Base-by-base conservation (phyloP, 2,113 vertebrate species). In the Craseonycteris thonglongyai region DNA sequence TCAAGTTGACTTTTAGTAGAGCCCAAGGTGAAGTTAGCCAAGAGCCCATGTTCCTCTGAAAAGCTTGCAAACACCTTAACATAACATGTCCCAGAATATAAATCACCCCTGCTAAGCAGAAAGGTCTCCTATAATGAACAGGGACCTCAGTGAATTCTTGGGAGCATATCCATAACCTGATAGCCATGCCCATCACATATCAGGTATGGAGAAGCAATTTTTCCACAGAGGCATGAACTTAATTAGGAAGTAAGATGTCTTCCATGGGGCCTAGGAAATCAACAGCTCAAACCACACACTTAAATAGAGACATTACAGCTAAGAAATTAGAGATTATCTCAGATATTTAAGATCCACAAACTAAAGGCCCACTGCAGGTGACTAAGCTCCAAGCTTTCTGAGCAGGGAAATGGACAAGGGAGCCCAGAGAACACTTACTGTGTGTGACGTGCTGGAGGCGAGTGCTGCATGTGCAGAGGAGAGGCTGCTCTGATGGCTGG, bases 401-500 rank as follows among this genome's bases (percentile, higher is more conserved):
- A 38, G 24, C 26, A 86, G 54, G 30, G 65, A 0, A 1, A 9
- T 1, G 51, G 9, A 30, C 4, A 15, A 26, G 33, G 91, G 74
- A 51, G 2, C 3, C 61, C 59, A 54, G 0, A 66, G 7, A 11
- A 95, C 49, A 98, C 99, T 99, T 98, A 99, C 99, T 79, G 98
- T 97, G 84, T 99, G 98, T 68, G 99, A 97, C 7, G 99, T 97
- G 93, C 97, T 98, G 93, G 99, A 98, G 85, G 99, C 98, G 80
- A 99, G 98, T 28, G 98, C 98, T 84, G 98, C 97, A 63, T 99
- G 99, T 35, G 98, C 98, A 93, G 99, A 98, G 84, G 99, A 98
- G 88, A 99, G 99, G 97, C 97, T 98, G 97, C 97, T 99, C 98
- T 99, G 99, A 97, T 99, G 99, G 97, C 56, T 98, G 59, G 98